Base-by-base conservation (phyloP, 92 coral and sea anemone genomes). In the Umimayanthus chanpuru region DNA sequence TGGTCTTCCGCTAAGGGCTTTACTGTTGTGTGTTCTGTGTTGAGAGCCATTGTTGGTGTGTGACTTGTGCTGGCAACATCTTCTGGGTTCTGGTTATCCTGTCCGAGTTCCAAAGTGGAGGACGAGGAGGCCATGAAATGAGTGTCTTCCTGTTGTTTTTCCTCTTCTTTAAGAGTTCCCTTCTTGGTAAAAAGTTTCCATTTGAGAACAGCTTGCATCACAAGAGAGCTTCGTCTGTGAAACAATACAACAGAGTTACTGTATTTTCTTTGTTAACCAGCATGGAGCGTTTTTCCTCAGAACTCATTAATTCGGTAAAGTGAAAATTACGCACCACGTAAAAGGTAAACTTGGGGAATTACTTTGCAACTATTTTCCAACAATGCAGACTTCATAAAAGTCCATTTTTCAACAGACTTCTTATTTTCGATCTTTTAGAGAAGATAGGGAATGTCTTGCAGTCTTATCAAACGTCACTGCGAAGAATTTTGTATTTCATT, bases 101-200 rank as follows among this genome's bases (percentile, higher is more conserved):
- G 41, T 11, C 41, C 29, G 18, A 8, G 77, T 68, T 83, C 77
- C 21, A 30, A 14, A n/a, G 25, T 70, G 7, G 65, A 23, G 16
- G 39, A 14, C 6, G 56, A 47, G 43, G 43, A 28, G 25, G 66
- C 9, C 28, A 11, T 29, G 67, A 5, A 15, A 5, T 50, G 25
- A 6, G 8, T 28, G 9, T 68, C 77, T 39, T 65, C 36, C 15
- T 21, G 26, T 15, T 47, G 25, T 6, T 44, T 83, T 5, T 25
- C 26, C n/a, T 44, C 77, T 26, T 49, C 58, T 40, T 21, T 30
- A 4, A 68, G 15, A 30, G 16, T 29, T 44, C 39, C 32, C 40
- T 83, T 83, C 21, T 49, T 70, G 32, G 87, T 83, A 9, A 83
- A 70, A 40, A 70, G 77, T 25, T 83, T 83, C 87, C 87, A 83